Conservation (phyloP, 1,140 invertebrate genomes). For the Oreohelix idahoensis region DNA sequence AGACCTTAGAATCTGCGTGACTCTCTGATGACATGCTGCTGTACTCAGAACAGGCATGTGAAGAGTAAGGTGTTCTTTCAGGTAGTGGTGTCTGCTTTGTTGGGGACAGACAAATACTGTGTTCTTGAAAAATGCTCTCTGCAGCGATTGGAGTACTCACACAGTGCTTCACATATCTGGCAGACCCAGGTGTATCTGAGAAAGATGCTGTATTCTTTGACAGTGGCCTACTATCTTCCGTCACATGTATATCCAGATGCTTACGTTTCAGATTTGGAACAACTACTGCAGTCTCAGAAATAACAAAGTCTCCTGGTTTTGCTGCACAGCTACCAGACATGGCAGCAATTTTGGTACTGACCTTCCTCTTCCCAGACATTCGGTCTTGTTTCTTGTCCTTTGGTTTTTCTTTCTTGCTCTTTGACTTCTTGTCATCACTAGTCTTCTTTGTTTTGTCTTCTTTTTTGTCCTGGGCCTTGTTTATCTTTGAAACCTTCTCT, state of each 20-base stretch:
- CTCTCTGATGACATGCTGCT: neutral
- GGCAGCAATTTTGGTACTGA: neutral
- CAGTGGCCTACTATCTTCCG: no score
- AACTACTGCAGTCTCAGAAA: neutral
- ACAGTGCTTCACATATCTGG: no score
- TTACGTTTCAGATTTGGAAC: neutral
- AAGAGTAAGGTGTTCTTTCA: neutral
- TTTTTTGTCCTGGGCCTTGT: neutral
- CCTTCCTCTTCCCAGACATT: neutral
- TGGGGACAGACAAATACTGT: neutral
- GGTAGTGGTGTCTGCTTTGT: neutral
- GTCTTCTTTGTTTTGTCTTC: neutral
- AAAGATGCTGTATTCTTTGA: neutral
- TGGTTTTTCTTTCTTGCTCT: neutral
- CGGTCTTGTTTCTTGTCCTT: neutral
- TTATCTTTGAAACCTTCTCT: neutral
- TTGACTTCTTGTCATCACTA: neutral
- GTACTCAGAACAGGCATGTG: neutral
- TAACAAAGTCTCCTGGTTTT: neutral
- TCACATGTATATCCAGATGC: neutral
- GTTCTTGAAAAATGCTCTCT: neutral
- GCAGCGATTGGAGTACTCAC: neutral
- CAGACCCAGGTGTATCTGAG: neutral
- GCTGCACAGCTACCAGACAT: neutral
- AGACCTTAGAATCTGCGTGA: neutral